Conservation (phyloP, 2,888 invertebrate genomes). For the Sesia apiformis region DNA sequence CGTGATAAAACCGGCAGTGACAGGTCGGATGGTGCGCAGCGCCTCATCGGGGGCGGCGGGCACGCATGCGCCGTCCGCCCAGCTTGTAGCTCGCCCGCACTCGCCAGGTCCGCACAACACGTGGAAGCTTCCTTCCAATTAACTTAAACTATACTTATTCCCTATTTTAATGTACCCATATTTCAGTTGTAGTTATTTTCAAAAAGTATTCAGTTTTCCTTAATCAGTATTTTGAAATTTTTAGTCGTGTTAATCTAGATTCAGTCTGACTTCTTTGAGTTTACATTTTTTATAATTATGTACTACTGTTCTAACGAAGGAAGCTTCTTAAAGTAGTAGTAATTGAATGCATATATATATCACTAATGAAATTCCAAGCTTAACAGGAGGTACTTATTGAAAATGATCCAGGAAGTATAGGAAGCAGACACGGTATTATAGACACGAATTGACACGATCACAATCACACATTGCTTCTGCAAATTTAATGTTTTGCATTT, state of each 20-base stretch:
- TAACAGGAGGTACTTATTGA: constrained; percentile 13
- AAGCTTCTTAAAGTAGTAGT: constrained; percentile 21
- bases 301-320: constrained; percentile 13
- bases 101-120: constrained; percentile 49
- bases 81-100: constrained; percentile 51
- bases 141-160: no score
- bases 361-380: constrained; percentile 21
- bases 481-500: constrained; percentile 26
- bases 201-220: no score
- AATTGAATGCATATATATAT: constrained; percentile 7
- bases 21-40: constrained; percentile 72
- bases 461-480: constrained; percentile 38
- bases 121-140: constrained; percentile 14
- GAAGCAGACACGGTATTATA: constrained; percentile 4
- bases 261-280: no score
- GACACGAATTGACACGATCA: constrained; percentile 16
- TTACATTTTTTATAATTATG: no score
- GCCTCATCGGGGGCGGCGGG: constrained; percentile 64
- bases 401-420: neutral
- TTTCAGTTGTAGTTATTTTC: no score
- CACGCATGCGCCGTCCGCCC: constrained; percentile 51
- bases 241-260: no score
- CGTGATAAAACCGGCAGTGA: constrained; percentile 31
- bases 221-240: no score
- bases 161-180: no score